phyloP scores from a whole-genome alignment of 2,113 vertebrate species.

The Zapus hudsonius region DNA sequence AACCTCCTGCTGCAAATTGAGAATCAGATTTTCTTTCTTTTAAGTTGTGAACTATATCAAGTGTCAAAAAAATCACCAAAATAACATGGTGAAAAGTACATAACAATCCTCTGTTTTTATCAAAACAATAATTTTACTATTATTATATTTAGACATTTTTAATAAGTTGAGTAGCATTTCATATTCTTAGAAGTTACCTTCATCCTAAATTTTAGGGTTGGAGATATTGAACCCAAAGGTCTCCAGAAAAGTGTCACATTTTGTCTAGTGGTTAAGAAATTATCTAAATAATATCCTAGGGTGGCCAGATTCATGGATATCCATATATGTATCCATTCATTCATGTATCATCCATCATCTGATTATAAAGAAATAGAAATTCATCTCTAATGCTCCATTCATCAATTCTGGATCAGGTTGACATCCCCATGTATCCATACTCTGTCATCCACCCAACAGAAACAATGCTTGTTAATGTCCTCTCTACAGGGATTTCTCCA shows the following conservation, averaged over 20 bases:
- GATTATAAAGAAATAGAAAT: background rate
- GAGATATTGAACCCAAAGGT: background rate
- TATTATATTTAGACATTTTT: background rate
- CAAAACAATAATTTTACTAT: background rate
- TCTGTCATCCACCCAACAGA: background rate
- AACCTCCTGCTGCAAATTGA: background rate
- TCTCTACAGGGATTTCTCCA: background rate
- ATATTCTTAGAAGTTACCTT: background rate
- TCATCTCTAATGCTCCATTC: background rate
- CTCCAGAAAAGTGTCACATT: background rate
- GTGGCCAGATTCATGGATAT: background rate
- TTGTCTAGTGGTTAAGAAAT: background rate
- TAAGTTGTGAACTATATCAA: background rate
- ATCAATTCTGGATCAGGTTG: background rate
- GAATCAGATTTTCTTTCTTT: background rate
- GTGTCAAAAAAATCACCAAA: background rate
- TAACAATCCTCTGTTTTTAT: background rate
- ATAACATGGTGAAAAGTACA: background rate
- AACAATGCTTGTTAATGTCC: background rate
- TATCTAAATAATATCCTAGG: background rate
- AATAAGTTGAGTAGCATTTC: background rate
- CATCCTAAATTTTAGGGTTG: background rate
- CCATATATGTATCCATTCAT: background rate
- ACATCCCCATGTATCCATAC: fast-evolving
- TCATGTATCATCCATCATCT: background rate